phyloP scores from a whole-genome alignment of 2,888 invertebrate genomes.

The Galeopsomyia nigrocyanea region DNA sequence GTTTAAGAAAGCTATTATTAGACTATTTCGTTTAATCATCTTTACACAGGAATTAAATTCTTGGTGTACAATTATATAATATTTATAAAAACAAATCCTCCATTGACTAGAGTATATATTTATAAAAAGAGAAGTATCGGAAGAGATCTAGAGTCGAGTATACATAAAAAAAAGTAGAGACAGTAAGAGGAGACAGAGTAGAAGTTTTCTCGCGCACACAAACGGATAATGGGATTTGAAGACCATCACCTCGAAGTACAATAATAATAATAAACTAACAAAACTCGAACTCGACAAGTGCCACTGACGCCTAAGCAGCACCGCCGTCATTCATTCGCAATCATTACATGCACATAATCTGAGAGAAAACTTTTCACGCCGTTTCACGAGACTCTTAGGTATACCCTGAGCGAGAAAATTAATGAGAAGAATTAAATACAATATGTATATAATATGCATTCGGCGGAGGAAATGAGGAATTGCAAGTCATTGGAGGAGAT shows the following conservation, averaged over 20 bases:
- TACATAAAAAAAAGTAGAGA: too few species aligned
- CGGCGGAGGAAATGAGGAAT: neutral
- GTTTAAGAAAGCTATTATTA: constrained; percentile 65
- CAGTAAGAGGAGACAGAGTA: constrained; percentile 28
- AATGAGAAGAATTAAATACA: too few species aligned
- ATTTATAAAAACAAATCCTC: constrained; percentile 64
- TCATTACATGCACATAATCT: constrained; percentile 4
- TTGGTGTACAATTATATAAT: constrained; percentile 57
- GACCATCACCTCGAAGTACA: constrained; percentile 60
- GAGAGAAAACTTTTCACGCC: constrained; percentile 39
- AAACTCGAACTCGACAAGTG: constrained; percentile 2
- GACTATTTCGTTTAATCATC: constrained; percentile 64
- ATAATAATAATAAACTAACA: constrained; percentile 16
- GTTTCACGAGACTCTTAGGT: neutral
- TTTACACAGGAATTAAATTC: constrained; percentile 66
- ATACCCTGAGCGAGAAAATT: too few species aligned
- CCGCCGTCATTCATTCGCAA: neutral
- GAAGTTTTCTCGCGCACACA: constrained; percentile 51
- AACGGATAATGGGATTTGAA: constrained; percentile 58
- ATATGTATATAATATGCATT: too few species aligned
- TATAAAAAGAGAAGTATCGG: constrained; percentile 40
- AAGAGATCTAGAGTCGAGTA: constrained; percentile 33
- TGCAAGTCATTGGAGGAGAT: constrained; percentile 67
- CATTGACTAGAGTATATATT: constrained; percentile 64
- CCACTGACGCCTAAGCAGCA: constrained; percentile 29